phyloP scores from a whole-genome alignment of 2,888 invertebrate species.

The Lamproptera curius region DNA sequence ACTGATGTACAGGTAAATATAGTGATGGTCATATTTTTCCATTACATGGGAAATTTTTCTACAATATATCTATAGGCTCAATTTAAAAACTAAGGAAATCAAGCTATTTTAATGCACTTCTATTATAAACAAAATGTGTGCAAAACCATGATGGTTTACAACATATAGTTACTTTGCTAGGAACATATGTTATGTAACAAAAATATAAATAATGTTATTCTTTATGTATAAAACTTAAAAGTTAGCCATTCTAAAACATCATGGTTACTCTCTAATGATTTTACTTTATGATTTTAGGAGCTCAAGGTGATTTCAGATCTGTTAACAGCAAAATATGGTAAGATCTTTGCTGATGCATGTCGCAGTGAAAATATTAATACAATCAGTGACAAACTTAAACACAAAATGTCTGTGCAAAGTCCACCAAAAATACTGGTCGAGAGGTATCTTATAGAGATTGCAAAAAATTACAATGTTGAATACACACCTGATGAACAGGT shows the following conservation, averaged over 20 bases:
- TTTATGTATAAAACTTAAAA: too few relatives aligned
- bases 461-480: conserved; percentile 95
- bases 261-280: not conserved
- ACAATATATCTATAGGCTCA: too few relatives aligned
- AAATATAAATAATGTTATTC: too few relatives aligned
- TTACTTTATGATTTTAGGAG: conserved; percentile 60
- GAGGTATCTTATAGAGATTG: conserved; percentile 95
- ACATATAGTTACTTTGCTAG: too few relatives aligned
- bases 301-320: conserved; percentile 91
- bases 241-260: too few relatives aligned
- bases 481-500: conserved; percentile 97
- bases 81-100: too few relatives aligned
- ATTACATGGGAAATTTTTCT: too few relatives aligned
- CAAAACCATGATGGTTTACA: too few relatives aligned
- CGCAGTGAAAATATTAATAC: conserved; percentile 88
- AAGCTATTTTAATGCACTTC: too few relatives aligned
- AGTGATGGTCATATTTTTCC: conserved; percentile 9
- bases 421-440: conserved; percentile 97
- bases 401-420: conserved; percentile 95
- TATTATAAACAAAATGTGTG: too few relatives aligned
- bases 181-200: too few relatives aligned
- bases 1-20: conserved; percentile 86
- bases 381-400: conserved; percentile 93
- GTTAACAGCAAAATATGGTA: conserved; percentile 94
- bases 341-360: conserved; percentile 93